Percentiles rank a stretch among this genome's conserved stretches.
Conservation (phyloP, 2,113 vertebrate species). For the Pavo muticus region DNA sequence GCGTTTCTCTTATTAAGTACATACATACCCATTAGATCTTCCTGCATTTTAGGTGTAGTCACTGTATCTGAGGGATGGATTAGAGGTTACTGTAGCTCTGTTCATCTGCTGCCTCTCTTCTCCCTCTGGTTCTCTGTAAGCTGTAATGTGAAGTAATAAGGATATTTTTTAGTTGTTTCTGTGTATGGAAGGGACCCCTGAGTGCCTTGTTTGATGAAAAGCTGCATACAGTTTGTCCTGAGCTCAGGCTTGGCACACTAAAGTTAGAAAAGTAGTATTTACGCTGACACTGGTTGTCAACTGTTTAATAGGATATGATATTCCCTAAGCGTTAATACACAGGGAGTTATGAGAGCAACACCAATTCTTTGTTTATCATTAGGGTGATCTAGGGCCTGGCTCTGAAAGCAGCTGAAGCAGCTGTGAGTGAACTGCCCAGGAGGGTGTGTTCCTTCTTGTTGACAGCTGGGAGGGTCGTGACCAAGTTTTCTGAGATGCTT, state of each 20-base stretch:
- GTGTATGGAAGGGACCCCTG: neutral
- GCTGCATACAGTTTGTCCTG: neutral
- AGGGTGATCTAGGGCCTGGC: neutral
- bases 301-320: neutral
- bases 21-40: neutral
- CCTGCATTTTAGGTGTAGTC: neutral
- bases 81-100: neutral
- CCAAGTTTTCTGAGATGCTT: neutral
- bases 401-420: neutral
- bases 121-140: neutral
- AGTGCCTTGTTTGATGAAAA: neutral
- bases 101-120: neutral
- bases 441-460: constrained; percentile 21
- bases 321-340: neutral
- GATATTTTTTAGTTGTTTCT: neutral
- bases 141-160: neutral
- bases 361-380: neutral
- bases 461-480: neutral
- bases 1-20: neutral
- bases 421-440: neutral
- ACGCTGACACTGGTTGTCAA: neutral
- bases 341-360: neutral
- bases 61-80: neutral
- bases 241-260: neutral
- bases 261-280: neutral